Evolutionary conservation across 37 sponge, comb jelly and placozoan species (phyloP), one percentile per base, ranked within the genome.

Genomic region (Spongilla lacustris): DNA sequence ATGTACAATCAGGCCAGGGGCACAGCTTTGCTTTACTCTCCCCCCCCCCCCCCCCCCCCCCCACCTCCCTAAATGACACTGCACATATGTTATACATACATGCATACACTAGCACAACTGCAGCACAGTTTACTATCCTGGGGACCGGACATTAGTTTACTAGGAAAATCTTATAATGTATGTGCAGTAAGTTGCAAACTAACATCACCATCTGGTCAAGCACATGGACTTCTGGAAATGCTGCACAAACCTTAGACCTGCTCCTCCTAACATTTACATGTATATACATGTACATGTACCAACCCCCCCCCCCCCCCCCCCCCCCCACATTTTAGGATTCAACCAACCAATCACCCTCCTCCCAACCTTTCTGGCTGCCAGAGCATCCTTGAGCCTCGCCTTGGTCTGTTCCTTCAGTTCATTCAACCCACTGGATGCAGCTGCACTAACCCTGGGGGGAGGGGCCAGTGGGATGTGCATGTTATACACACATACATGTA

Each of bases 401-500:
- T 76, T 87, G 30, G 94, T 90, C 88, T 93, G 85, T 1, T 31
- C 50, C 38, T 81, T 86, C 27, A 93, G 84, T 82, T 93, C 76
- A n/a, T 87, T 85, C 74, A 82, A 29, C 14, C 88, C 82, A 25
- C 91, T 83, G 50, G 91, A 84, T 27, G 94, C 91, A 26, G 94
- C 94, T 29, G 79, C 83, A 22, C 91, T 90, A 31, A 93, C 49
- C 76, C 94, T 93, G 80, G 31, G 77, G 71, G 29, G 33, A 79
- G 29, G 34, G 80, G 66, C 29, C 22, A 58, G 9, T 32, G 28
- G 8, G 58, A 36, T 50, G 8, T 19, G 24, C 26, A 8, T 50
- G 41, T 70, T 29, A 70, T 6, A 29, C 8, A 6, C 29, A 4
- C 30, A 4, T 8, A 41, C 46, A 77, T 77, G 36, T 41, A 41